Base-by-base conservation (phyloP, 1,140 invertebrate species). In the Megathymus violae region DNA sequence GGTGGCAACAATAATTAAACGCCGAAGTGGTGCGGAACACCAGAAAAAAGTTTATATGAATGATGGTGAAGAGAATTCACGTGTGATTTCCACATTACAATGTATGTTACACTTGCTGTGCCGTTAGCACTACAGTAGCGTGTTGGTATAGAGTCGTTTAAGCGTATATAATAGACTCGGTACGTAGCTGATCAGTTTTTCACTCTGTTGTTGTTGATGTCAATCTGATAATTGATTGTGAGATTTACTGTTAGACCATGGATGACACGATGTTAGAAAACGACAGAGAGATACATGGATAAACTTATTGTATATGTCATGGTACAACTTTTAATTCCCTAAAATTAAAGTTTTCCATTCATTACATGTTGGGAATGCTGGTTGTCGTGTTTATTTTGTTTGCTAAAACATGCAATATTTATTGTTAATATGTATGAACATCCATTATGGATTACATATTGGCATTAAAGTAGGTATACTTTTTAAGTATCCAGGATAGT, bases 1-100 rank as follows among this genome's bases (percentile, higher is more conserved):
- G 71, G 75, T 81, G 77, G 71, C 78, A 81, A 77, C 72, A 76
- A 74, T 74, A 77, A 89, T 88, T 88, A 90, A 85, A 83, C 81
- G 79, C 80, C 76, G 72, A 76, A 78, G 75, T 80, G 75, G 78
- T 69, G 82, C 77, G 82, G 69, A 77, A 80, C 85, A 67, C 25
- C 36, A 46, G 36, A 64, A 54, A 54, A 43, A 64, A 81, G 62
- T 68, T 63, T 66, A 56, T 56, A 64, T 46, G 60, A 58, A 34
- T 68, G 56, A 58, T 56, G 52, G 52, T 43, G 48, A 62, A 58
- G 41, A 54, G 61, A 56, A 63, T 67, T 65, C 63, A 64, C 63
- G 56, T 66, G 66, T 72, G 66, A 67, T 68, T 70, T 70, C 65
- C 62, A 62, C 62, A 60, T 64, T 64, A 44, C 59, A 56, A 48